Percentiles rank a stretch among this genome's conserved stretches.
Evolutionary conservation across 2,113 vertebrate species (phyloP).

Genomic region (Perca schrenkii): DNA sequence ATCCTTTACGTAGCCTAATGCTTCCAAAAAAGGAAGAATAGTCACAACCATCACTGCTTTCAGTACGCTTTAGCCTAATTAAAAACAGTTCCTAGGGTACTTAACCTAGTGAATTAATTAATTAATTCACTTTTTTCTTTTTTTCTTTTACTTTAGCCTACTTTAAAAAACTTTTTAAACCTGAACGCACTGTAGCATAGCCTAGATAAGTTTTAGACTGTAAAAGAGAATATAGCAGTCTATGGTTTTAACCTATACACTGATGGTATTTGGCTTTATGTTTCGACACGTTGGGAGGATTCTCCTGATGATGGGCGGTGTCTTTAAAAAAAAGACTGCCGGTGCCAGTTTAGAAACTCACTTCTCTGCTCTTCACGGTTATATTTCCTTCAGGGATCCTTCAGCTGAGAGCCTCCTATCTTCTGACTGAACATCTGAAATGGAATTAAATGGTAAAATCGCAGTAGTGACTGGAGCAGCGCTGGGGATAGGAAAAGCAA

Average conservation of each 20-base stretch:
- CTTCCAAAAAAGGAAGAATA: too few species aligned
- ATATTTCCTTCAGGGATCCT: neutral
- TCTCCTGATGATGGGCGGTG: neutral
- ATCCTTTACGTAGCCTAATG: neutral
- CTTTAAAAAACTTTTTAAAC: too few species aligned
- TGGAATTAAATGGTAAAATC: constrained; percentile 59
- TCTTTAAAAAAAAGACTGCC: neutral
- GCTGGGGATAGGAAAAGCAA: constrained; percentile 74
- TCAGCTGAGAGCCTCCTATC: neutral
- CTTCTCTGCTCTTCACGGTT: fast-evolving
- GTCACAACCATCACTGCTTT: too few species aligned
- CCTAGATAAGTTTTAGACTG: too few species aligned
- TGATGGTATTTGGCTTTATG: neutral
- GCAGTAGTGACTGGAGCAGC: constrained; percentile 79
- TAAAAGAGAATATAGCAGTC: too few species aligned
- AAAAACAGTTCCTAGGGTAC: too few species aligned
- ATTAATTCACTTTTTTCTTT: too few species aligned
- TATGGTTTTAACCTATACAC: neutral
- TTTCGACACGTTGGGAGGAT: neutral
- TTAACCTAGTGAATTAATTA: too few species aligned
- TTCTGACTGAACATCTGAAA: neutral
- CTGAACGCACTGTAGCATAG: too few species aligned
- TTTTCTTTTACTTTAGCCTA: too few species aligned
- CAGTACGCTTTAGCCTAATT: too few species aligned
- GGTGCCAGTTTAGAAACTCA: neutral